Percentiles rank a stretch among this genome's conserved stretches.
phyloP scores from a whole-genome alignment of 2,797 vertebrate species.

The Enteromius unitaeniatus region DNA sequence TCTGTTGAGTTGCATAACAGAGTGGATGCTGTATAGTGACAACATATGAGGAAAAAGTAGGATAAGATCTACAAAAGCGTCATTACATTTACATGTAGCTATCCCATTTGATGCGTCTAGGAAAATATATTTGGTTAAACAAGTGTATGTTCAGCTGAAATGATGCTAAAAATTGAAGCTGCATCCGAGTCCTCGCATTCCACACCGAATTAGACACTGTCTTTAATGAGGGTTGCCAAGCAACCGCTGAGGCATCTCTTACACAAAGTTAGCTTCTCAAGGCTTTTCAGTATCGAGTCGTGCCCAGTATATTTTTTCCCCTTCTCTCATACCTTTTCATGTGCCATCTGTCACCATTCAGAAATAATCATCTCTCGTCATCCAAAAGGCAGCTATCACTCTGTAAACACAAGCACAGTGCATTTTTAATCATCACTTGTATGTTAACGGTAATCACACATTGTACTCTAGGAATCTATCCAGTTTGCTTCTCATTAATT shows the following conservation, averaged over 20 bases:
- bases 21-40: background rate
- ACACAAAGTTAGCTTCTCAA: conserved; percentile 69
- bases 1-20: background rate
- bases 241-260: conserved; percentile 74
- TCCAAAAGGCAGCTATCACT: conserved; percentile 62
- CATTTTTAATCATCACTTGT: conserved; percentile 64
- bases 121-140: conserved; percentile 18
- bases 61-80: background rate
- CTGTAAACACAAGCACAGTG: conserved; percentile 59
- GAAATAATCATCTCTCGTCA: conserved; percentile 47
- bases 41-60: background rate
- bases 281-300: conserved; percentile 60
- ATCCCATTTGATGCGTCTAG: background rate
- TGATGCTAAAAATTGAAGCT: conserved; percentile 16
- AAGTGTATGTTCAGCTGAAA: conserved; percentile 16
- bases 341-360: conserved; percentile 66
- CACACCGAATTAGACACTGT: conserved; percentile 57
- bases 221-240: conserved; percentile 78
- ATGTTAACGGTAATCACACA: conserved; percentile 41
- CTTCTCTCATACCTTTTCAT: conserved; percentile 68
- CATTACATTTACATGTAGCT: background rate
- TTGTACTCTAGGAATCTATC: conserved; percentile 6
- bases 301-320: conserved; percentile 65
- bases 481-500: background rate
- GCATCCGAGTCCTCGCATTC: conserved; percentile 55